Conservation (phyloP, 2,888 invertebrate species). For the Orthonychiurus folsomi region DNA sequence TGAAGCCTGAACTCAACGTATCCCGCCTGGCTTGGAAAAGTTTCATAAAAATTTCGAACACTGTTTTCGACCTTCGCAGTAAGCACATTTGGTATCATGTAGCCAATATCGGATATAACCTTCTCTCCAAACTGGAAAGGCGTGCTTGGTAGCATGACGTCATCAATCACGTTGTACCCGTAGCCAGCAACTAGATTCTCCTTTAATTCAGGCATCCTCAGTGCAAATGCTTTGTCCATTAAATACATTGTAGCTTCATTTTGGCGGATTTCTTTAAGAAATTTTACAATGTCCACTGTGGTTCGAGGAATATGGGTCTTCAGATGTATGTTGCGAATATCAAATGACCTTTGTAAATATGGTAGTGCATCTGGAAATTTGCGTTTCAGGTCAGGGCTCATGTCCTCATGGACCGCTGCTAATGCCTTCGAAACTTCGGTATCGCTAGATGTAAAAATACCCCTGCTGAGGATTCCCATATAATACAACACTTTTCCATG, state of each 20-base stretch:
- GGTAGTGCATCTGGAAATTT: conserved; percentile 17
- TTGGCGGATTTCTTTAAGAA: conserved; percentile 15
- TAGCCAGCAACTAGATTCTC: conserved; percentile 4
- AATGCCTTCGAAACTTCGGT: not conserved
- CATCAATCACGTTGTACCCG: conserved; percentile 4
- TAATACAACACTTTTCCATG: not conserved
- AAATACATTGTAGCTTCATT: conserved; percentile 15
- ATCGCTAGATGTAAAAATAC: not conserved
- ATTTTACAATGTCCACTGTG: conserved; percentile 13
- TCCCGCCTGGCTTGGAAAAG: too few relatives aligned
- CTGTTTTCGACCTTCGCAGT: not conserved
- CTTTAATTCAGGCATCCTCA: conserved; percentile 15
- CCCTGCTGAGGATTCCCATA: not conserved
- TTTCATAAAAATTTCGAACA: not conserved
- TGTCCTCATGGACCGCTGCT: not conserved
- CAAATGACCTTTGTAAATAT: conserved; percentile 20
- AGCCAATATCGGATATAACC: not conserved
- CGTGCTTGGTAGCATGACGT: not conserved
- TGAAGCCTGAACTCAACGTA: not conserved
- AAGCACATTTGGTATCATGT: not conserved
- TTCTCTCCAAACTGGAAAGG: not conserved
- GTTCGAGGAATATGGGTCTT: conserved; percentile 18
- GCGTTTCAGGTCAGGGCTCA: conserved; percentile 5
- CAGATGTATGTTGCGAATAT: conserved; percentile 13
- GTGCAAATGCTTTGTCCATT: conserved; percentile 16